These are phyloP conservation scores for Rana temporaria DNA, from an alignment of 2,113 vertebrate species.

Conservation along the genomic window DNA sequence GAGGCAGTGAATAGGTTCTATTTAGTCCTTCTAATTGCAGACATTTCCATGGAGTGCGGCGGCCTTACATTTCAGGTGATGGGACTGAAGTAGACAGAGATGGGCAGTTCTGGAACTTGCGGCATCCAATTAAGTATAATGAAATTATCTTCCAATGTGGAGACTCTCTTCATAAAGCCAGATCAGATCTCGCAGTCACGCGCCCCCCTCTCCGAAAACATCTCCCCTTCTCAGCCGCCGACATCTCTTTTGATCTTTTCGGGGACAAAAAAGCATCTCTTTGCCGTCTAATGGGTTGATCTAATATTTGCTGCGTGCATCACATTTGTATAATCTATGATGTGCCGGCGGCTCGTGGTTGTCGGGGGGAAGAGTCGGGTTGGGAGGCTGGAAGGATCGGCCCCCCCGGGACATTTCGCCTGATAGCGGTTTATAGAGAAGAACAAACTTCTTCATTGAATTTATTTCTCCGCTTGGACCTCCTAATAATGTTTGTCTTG, in stretches of 20 bases:
- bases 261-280: conserved; percentile 12
- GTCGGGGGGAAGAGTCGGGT: neutral
- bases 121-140: conserved; percentile 36
- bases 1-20: neutral
- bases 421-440: neutral
- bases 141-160: conserved; percentile 15
- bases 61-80: conserved; percentile 27
- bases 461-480: neutral
- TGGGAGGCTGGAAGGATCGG: neutral
- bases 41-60: neutral
- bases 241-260: conserved; percentile 15
- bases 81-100: neutral
- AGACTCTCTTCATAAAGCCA: conserved; percentile 19
- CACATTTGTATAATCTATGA: conserved; percentile 40
- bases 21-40: neutral
- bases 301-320: conserved; percentile 40
- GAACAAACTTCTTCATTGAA: conserved; percentile 35
- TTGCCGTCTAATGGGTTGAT: conserved; percentile 43
- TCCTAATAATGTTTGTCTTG: neutral
- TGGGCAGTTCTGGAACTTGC: neutral
- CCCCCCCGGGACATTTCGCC: neutral
- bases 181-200: conserved; percentile 34
- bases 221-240: neutral
- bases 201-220: neutral
- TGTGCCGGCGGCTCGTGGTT: neutral